phyloP scores from a whole-genome alignment of 2,113 vertebrate species.

The Notothenia rossii region DNA sequence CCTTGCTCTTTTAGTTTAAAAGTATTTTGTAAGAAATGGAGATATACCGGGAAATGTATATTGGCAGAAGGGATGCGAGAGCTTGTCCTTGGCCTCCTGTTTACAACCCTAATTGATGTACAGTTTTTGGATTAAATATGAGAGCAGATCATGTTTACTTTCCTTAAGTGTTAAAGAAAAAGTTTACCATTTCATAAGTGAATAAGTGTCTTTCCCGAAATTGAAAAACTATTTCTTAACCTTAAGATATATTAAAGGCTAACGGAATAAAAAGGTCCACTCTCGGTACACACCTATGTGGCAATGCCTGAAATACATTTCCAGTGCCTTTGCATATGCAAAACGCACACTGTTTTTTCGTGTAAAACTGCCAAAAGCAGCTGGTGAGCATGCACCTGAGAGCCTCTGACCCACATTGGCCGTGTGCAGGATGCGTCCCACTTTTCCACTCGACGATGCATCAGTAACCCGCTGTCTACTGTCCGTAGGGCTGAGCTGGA shows the following conservation, averaged over 20 bases:
- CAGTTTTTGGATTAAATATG: neutral
- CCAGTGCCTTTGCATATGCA: neutral
- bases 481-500: constrained; percentile 13
- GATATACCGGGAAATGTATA: constrained; percentile 18
- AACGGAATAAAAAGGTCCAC: no score
- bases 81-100: neutral
- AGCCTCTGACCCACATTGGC: constrained; percentile 65
- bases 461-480: constrained; percentile 44
- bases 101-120: neutral
- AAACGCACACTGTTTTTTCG: neutral
- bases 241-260: no score
- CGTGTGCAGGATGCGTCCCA: constrained; percentile 40
- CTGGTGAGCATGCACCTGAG: constrained; percentile 44
- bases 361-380: constrained; percentile 23
- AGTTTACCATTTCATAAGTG: neutral
- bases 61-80: neutral
- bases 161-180: neutral
- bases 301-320: neutral
- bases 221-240: neutral
- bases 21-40: constrained; percentile 4
- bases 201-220: neutral
- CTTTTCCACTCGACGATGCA: constrained; percentile 50
- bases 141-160: neutral
- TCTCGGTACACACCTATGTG: constrained; percentile 7
- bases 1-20: constrained; percentile 12